Evolutionary conservation across 2,113 vertebrate genomes (phyloP), one percentile per base, ranked within the genome.

Genomic region (Phrynosoma platyrhinos): DNA sequence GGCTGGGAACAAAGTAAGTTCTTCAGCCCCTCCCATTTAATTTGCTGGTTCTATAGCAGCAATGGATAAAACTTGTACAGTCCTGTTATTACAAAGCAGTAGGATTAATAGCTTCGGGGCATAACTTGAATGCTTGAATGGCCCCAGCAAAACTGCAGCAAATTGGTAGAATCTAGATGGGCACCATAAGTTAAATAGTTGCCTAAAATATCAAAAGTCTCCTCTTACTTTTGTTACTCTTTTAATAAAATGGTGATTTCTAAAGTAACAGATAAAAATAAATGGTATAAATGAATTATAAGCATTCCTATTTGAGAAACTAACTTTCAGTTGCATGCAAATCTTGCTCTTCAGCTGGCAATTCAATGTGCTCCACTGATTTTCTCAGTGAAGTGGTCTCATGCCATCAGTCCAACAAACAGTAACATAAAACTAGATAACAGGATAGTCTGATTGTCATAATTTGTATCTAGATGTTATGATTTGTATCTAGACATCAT

Each of bases 101-200:
- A 86, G 83, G 30, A 87, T 89, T 82, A 82, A 90, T 93, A 91
- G 92, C 86, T 94, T 83, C 82, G 85, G 83, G 68, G 91, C 84
- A 94, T 93, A 88, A 81, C 42, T 91, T 80, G 80, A 95, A 95
- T 93, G 87, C 76, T 83, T 93, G 80, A 89, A 58, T 75, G 8
- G 10, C 87, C 40, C 23, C 77, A 62, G 27, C 71, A 79, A 87
- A 94, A 74, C 30, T 74, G 32, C 74, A 87, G 66, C 16, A 84
- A 74, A 58, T 71, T 20, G 78, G 10, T 62, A 71, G 72, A 89
- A 89, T 82, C 40, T 76, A 69, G 20, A 27, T 10, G 74, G 72
- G 12, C 55, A 47, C 84, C 32, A 62, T 23, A 52, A 16, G 16
- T 69, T 85, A 10, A 62, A 92, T 85, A 14, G 14, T 69, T 81